A percentile compares a stretch with the other conserved stretches of the same genome.
Conservation (phyloP, 2,113 vertebrate species). For the Megaleporinus macrocephalus region DNA sequence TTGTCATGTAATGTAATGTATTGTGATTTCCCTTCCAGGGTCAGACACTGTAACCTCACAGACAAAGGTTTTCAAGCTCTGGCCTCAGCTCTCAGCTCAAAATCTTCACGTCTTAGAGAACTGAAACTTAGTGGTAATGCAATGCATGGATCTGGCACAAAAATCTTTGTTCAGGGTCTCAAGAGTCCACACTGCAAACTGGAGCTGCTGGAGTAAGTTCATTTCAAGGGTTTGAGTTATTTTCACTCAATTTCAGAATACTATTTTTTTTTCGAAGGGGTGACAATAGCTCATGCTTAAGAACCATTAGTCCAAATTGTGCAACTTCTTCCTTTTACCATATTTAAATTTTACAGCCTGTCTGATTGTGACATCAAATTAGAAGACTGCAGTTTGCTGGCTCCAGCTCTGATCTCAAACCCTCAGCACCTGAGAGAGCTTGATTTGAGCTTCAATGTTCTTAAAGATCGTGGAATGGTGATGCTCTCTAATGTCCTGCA, state of each 20-base stretch:
- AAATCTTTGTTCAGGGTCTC: constrained; percentile 48
- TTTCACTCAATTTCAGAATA: neutral
- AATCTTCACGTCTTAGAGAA: constrained; percentile 43
- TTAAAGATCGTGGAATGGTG: constrained; percentile 49
- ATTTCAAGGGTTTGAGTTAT: neutral
- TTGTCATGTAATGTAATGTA: neutral
- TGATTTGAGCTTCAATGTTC: constrained; percentile 65
- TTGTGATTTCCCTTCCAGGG: constrained; percentile 15
- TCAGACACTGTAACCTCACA: constrained; percentile 29
- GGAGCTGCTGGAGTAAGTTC: constrained; percentile 58
- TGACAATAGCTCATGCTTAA: too few relatives aligned
- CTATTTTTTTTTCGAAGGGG: too few relatives aligned
- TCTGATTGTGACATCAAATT: constrained; percentile 60
- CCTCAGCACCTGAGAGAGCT: constrained; percentile 47
- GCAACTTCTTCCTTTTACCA: neutral
- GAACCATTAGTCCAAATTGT: too few relatives aligned
- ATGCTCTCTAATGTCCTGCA: constrained; percentile 38
- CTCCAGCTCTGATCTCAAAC: constrained; percentile 57
- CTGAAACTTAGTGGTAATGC: constrained; percentile 62
- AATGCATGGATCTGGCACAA: constrained; percentile 53
- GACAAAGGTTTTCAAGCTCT: constrained; percentile 46
- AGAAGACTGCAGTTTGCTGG: constrained; percentile 42
- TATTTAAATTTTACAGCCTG: constrained; percentile 48
- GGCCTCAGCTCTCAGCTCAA: constrained; percentile 19
- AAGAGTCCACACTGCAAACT: constrained; percentile 49